Base-by-base conservation (phyloP, 2,797 vertebrate species). In the Labroides dimidiatus region DNA sequence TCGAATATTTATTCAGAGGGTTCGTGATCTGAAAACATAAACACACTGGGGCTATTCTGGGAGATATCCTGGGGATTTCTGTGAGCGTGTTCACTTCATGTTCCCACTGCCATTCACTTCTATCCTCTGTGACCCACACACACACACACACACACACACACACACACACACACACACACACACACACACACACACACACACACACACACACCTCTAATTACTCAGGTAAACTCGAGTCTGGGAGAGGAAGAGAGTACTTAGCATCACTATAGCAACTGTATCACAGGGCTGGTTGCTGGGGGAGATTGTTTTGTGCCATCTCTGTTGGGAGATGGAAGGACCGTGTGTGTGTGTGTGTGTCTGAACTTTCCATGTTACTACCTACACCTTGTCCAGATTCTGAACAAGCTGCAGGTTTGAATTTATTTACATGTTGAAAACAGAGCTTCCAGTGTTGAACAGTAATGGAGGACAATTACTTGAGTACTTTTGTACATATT, bases 211-310 rank as follows among this genome's bases (percentile, higher is more conserved):
- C 56, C 55, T 73, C 76, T 78, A 88, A 88, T 84, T 84, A 78
- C 78, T 76, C 86, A 87, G 87, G 85, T 90, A 85, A 91, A 87
- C 75, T 78, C 19, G 17, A 70, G 72, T 80, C 80, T 36, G 19
- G 77, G 72, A 84, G 89, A 84, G 89, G 86, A 90, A 82, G 84
- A 82, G 80, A 86, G 70, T 80, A 78, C 82, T 91, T 87, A 86
- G 72, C 80, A 82, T 91, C 61, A 37, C 91, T 80, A 92, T 93
- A 87, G 90, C 91, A 92, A 93, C 91, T n/a, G 71, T 89, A 85
- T 91, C 89, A 75, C 78, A 75, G 85, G 45, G 72, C 83, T 69
- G 68, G 86, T 90, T 90, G 88, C 91, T 65, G 64, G 42, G 80
- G 87, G 89, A 92, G 77, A 91, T 69, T 58, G 78, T 85, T 89